Conservation (phyloP, 1,140 invertebrate genomes). For the Capitella teleta region DNA sequence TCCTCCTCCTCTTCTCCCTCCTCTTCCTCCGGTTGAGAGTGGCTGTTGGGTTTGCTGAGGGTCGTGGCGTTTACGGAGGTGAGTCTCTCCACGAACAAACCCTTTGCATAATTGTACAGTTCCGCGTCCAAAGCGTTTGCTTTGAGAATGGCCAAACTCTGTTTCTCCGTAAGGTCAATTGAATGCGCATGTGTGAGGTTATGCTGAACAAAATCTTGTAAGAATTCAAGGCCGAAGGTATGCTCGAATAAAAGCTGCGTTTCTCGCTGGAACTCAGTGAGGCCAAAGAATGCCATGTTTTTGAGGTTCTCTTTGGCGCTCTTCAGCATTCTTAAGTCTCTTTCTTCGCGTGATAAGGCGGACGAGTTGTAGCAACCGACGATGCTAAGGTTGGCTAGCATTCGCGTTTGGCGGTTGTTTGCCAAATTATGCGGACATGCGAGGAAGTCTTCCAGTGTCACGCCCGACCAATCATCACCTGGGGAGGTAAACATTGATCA, state of each 20-base stretch:
- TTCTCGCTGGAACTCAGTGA: conserved; percentile 86
- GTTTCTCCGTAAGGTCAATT: not conserved
- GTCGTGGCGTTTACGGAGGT: too few species aligned
- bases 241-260: conserved; percentile 94
- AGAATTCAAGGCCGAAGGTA: conserved; percentile 74
- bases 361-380: conserved; percentile 90
- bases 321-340: conserved; percentile 61
- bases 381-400: conserved; percentile 78
- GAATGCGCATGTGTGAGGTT: conserved; percentile 29
- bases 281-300: conserved; percentile 91
- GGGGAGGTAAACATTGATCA: too few species aligned
- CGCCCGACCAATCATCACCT: conserved; percentile 46
- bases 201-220: conserved; percentile 22
- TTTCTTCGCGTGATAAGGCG: conserved; percentile 48
- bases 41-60: too few species aligned
- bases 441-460: conserved; percentile 72
- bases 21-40: too few species aligned
- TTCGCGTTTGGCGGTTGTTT: conserved; percentile 89
- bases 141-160: conserved; percentile 17
- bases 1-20: too few species aligned
- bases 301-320: conserved; percentile 90
- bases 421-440: conserved; percentile 84
- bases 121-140: conserved; percentile 79
- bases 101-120: conserved; percentile 85
- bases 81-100: conserved; percentile 77